A percentile compares a stretch with the other conserved stretches of the same genome.
Conservation (phyloP, 2,797 vertebrate species). For the Gila robusta region DNA sequence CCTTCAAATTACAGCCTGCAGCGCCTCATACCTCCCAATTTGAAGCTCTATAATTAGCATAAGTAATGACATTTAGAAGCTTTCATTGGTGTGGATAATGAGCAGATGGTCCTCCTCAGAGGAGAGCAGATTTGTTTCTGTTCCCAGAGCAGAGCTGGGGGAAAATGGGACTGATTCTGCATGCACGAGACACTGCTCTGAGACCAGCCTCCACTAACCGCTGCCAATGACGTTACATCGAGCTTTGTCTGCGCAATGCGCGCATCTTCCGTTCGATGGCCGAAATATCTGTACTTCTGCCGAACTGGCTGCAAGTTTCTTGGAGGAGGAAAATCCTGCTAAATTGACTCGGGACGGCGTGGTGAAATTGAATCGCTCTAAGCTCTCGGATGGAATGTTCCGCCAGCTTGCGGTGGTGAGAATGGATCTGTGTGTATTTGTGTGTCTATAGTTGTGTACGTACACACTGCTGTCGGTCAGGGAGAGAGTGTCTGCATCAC, state of each 20-base stretch:
- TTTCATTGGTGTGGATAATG: constrained; percentile 63
- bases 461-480: constrained; percentile 97
- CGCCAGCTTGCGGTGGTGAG: background rate
- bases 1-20: constrained; percentile 62
- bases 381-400: constrained; percentile 39
- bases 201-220: constrained; percentile 20
- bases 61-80: constrained; percentile 67
- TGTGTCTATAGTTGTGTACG: constrained; percentile 69
- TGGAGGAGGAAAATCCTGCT: constrained; percentile 23
- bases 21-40: constrained; percentile 47
- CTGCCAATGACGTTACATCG: constrained; percentile 31
- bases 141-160: constrained; percentile 52
- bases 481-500: constrained; percentile 94
- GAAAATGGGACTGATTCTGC: constrained; percentile 37
- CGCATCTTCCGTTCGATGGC: background rate
- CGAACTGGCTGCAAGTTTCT: background rate
- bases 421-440: constrained; percentile 8
- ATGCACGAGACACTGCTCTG: constrained; percentile 35
- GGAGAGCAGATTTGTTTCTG: constrained; percentile 54
- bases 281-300: constrained; percentile 27
- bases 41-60: constrained; percentile 65
- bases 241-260: background rate
- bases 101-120: constrained; percentile 60
- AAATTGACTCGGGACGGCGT: constrained; percentile 32
- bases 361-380: constrained; percentile 37